Evolutionary conservation across 2,888 invertebrate species (phyloP), one percentile per base, ranked within the genome.

Genomic region (Helleia helle): DNA sequence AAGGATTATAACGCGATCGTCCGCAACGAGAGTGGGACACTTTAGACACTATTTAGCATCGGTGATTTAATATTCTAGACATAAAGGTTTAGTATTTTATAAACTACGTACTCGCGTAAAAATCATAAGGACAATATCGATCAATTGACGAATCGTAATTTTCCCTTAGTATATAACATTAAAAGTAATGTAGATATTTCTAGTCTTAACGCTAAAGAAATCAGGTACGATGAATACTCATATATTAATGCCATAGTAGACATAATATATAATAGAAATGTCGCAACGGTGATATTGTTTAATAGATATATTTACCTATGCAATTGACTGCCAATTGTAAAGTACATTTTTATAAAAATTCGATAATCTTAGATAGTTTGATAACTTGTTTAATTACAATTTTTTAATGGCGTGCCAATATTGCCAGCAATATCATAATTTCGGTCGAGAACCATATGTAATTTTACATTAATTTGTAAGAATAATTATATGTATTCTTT

Each of bases 261-360:
- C 53, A 55, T 49, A 46, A 51, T 59, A 38, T n/a, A n/a, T 22
- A 31, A 39, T 30, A 39, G 61, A 67, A 64, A 74, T 65, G 58
- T 68, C 59, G 66, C 66, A 59, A 73, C 49, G 66, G 76, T 76
- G 79, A 77, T 75, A 74, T 71, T 72, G 65, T 77, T 76, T 73
- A 65, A 69, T 81, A 76, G 71, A 63, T 68, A 62, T 66, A 68
- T 67, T 72, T 65, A 62, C 71, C 65, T 66, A 60, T 65, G 73
- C 80, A 81, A 76, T 81, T 81, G 80, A 84, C 83, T 83, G 83
- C 83, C 83, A 83, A 81, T 83, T 81, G 83, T 75, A 77, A 62
- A 56, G 47, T 62, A 69, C 58, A 71, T 74, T 75, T 79, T 81
- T 83, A 79, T 74, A 75, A 77, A 73, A 61, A 63, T 55, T 71